A percentile compares a stretch with the other conserved stretches of the same genome.
phyloP scores from a whole-genome alignment of 2,797 vertebrate genomes.

The Acrossocheilus fasciatus region DNA sequence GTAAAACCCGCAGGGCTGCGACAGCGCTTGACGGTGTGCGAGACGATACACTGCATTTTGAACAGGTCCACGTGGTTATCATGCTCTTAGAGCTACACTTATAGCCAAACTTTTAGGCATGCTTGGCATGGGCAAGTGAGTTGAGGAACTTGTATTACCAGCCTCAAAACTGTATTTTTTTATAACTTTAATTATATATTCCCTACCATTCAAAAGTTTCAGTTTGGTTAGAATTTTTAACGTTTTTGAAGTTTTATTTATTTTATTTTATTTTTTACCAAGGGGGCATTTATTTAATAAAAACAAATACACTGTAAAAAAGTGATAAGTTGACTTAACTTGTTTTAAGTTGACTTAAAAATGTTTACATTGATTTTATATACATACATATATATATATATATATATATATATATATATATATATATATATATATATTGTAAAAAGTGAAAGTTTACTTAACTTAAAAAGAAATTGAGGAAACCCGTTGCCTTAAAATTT shows the following conservation, averaged over 20 bases:
- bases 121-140: not conserved
- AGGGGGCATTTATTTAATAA: not conserved
- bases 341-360: too few relatives aligned
- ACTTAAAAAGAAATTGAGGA: too few relatives aligned
- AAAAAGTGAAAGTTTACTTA: too few relatives aligned
- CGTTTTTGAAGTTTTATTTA: too few relatives aligned
- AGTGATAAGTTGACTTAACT: too few relatives aligned
- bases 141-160: not conserved
- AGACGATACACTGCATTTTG: slow-evolving; percentile 11
- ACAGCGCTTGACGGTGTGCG: not conserved
- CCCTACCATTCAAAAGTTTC: not conserved
- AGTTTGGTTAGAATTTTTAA: not conserved
- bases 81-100: not conserved
- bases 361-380: too few relatives aligned
- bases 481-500: too few relatives aligned
- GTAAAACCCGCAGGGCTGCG: slow-evolving; percentile 26
- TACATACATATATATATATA: too few relatives aligned
- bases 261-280: not conserved
- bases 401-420: too few relatives aligned
- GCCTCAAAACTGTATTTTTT: not conserved
- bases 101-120: not conserved
- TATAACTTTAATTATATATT: not conserved
- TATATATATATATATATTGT: too few relatives aligned
- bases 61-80: slow-evolving; percentile 5
- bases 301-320: not conserved